Evolutionary conservation across 2,797 vertebrate species (phyloP).

Genomic region (Sardinella longiceps): DNA sequence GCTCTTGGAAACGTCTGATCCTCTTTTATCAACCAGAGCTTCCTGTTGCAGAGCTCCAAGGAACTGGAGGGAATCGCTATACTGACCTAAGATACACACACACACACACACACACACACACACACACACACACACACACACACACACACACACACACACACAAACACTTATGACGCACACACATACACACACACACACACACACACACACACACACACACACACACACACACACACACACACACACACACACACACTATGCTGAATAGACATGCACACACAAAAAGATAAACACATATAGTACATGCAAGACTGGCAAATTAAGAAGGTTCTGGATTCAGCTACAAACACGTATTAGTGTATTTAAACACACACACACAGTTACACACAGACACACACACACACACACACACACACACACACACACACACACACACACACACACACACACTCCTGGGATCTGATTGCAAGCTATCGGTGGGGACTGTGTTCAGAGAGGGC

Average conservation of each 20-base stretch:
- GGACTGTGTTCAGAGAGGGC: neutral
- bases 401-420: slow-evolving; percentile 12
- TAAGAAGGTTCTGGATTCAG: neutral
- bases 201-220: neutral
- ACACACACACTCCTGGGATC: neutral
- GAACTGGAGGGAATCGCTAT: neutral
- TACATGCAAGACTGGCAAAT: neutral
- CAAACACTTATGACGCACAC: no score
- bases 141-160: no score
- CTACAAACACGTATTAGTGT: neutral
- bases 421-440: slow-evolving; percentile 37
- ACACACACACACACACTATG: neutral
- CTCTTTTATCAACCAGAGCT: slow-evolving; percentile 59
- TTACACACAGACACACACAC: neutral
- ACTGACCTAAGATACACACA: neutral
- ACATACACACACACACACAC: neutral
- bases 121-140: no score
- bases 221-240: neutral
- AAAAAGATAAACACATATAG: no score
- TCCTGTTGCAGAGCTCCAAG: slow-evolving; percentile 57
- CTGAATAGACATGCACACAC: neutral
- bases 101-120: neutral
- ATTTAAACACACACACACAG: neutral
- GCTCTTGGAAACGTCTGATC: slow-evolving; percentile 62
- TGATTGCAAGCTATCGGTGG: neutral